Conservation (phyloP, 2,888 invertebrate genomes). For the Bhutanitis thaidina region DNA sequence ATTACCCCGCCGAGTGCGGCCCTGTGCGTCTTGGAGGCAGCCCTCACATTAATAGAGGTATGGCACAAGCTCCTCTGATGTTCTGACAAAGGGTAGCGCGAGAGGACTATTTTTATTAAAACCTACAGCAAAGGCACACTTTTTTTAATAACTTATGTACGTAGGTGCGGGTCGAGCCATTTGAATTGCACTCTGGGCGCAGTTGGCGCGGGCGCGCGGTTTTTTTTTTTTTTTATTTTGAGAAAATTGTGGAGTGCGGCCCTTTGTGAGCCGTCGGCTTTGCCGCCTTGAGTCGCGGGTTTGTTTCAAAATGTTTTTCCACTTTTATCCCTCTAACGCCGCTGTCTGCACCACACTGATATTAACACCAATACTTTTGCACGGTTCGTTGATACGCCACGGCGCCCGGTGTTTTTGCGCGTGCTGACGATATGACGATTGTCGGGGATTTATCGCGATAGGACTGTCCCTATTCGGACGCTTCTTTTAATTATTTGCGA, state of each 20-base stretch:
- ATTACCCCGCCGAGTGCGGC: conserved; percentile 39
- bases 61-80: conserved; percentile 66
- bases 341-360: conserved; percentile 25
- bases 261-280: conserved; percentile 55
- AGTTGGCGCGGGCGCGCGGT: conserved; percentile 50
- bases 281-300: conserved; percentile 52
- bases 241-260: conserved; percentile 62
- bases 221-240: conserved; percentile 64
- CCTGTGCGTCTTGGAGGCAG: conserved; percentile 67
- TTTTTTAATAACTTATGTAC: conserved; percentile 80
- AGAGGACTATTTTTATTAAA: conserved; percentile 79
- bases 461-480: no score
- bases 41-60: conserved; percentile 66
- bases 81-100: conserved; percentile 73
- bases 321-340: conserved; percentile 25
- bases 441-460: no score
- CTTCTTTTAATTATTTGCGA: no score
- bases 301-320: conserved; percentile 39
- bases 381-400: conserved; percentile 3
- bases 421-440: no score
- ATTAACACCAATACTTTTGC: conserved; percentile 24
- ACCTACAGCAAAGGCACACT: conserved; percentile 72
- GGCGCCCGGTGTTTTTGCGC: not conserved
- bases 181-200: conserved; percentile 46
- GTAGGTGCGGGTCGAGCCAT: conserved; percentile 50